Base-by-base conservation (phyloP, 1,140 invertebrate genomes). In the Calliopsis andreniformis region DNA sequence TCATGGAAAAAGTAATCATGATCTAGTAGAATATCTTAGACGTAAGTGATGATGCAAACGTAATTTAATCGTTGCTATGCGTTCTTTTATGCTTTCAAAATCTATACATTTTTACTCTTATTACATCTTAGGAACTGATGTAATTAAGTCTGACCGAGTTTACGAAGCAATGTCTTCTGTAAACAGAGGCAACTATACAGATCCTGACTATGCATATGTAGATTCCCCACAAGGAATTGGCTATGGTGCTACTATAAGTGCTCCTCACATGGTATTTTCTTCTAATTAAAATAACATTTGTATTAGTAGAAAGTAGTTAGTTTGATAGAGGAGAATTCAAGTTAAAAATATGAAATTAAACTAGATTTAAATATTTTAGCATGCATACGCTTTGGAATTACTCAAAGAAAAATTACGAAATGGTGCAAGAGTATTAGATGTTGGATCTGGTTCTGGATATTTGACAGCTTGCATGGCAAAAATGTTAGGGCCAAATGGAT, bases 401-500 rank as follows among this genome's bases (percentile, higher is more conserved):
- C 92, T 99, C 71, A 95, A 96, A 86, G 95, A 97, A 81, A 96
- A 98, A 84, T 90, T 99, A 51, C 92, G 93, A 51, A 94, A 95
- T 84, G 97, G 98, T 55, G 94, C 94, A 43, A 95, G 93, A 89
- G 97, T 97, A 20, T 92, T 99, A 56, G 98, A 99, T 93, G 97
- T 99, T 71, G 98, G 98, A 12, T 99, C 97, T 80, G 98, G 98
- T 23, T 98, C 97, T 88, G 98, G 98, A 6, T 99, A 99, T 90
- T 94, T 99, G 16, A 99, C 98, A 42, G 96, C 97, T n/a, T 99
- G 98, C 87, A 98, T 99, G 96, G 96, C 96, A 39, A 89, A 95
- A 0, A 97, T 98, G 96, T 93, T 98, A 63, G 96, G 96, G 39
- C 91, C 94, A 55, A 94, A 92, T 76, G 98, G 98, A 35, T 88